Evolutionary conservation across 2,113 vertebrate species (phyloP).

Genomic region (Isurus oxyrinchus): DNA sequence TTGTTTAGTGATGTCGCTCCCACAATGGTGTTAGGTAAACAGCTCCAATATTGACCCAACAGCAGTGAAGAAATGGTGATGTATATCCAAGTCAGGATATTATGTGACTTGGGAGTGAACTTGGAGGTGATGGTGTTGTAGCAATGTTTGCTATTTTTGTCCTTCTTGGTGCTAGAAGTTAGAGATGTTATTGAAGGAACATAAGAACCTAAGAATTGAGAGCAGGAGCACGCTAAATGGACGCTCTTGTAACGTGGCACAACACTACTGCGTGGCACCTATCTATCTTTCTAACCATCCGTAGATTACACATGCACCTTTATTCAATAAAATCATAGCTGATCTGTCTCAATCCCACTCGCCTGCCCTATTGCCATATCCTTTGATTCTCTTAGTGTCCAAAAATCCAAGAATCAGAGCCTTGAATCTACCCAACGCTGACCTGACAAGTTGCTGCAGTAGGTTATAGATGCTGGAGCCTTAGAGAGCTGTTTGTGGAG

Average conservation of each 20-base stretch:
- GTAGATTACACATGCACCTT: background rate
- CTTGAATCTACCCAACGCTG: too few relatives aligned
- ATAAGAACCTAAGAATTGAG: too few relatives aligned
- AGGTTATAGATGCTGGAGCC: background rate
- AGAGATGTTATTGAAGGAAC: background rate
- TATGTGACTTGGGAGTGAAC: background rate
- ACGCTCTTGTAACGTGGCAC: background rate
- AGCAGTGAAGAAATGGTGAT: background rate
- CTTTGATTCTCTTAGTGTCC: background rate
- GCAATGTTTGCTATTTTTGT: background rate
- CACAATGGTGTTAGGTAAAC: background rate
- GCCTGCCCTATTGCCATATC: background rate
- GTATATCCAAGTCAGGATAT: background rate
- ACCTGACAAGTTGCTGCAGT: background rate
- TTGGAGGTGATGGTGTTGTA: background rate
- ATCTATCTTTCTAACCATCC: too few relatives aligned
- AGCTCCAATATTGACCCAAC: background rate
- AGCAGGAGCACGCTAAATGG: background rate
- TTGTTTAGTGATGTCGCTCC: background rate
- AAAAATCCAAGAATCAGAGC: background rate
- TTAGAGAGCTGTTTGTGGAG: background rate
- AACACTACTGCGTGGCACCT: background rate
- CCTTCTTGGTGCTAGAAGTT: background rate
- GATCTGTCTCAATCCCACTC: background rate
- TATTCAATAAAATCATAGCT: background rate